A percentile compares a stretch with the other conserved stretches of the same genome.
These are phyloP conservation scores for Copsychus sechellarum DNA, from an alignment of 2,113 vertebrate species.

Conservation along the genomic window DNA sequence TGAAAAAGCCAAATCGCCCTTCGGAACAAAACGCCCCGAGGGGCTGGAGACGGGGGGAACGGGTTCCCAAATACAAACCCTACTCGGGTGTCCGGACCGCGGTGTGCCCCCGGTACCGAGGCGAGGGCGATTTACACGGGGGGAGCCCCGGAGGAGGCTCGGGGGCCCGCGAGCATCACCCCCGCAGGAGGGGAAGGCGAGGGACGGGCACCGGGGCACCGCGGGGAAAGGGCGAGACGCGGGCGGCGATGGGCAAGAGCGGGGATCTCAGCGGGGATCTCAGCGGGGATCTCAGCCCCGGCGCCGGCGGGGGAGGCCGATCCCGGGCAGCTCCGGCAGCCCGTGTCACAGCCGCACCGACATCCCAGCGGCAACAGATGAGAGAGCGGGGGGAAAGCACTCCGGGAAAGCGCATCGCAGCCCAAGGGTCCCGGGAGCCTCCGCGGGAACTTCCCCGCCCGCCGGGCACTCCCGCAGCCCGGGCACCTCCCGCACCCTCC, in stretches of 20 bases:
- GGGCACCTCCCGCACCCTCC: background rate
- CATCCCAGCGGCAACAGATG: background rate
- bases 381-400: background rate
- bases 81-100: background rate
- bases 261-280: background rate
- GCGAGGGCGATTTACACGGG: background rate
- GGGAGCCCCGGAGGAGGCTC: background rate
- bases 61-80: background rate
- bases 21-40: background rate
- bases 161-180: background rate
- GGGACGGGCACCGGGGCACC: background rate
- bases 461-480: background rate
- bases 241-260: background rate
- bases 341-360: background rate
- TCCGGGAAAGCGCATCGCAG: background rate
- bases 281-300: background rate
- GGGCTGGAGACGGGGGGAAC: background rate
- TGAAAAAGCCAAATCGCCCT: background rate
- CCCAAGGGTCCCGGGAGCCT: background rate
- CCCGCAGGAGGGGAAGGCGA: background rate
- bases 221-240: background rate
- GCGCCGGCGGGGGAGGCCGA: background rate
- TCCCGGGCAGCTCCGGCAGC: background rate
- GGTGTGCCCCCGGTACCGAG: background rate
- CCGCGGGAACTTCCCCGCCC: background rate